Evolutionary conservation across 2,888 invertebrate species (phyloP), one percentile per base, ranked within the genome.

Genomic region (Tetropium fuscum): DNA sequence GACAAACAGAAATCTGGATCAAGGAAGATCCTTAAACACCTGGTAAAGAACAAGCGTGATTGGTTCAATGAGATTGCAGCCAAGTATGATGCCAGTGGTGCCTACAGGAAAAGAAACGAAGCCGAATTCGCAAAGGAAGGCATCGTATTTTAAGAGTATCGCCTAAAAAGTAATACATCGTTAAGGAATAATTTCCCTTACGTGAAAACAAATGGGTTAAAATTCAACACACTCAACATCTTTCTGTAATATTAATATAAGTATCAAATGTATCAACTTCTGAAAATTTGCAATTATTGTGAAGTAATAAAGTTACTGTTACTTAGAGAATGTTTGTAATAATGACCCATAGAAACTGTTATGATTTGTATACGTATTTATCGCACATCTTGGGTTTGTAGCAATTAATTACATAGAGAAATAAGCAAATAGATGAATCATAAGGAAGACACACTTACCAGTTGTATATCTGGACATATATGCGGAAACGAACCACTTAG

Each of bases 11-110:
- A 85, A 68, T 82, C 83, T 6, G 83, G 84, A 2, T 87, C 88
- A 0, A 87, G 87, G 18, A 87, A 84, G 70, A 83, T 90, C 7
- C 85, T 88, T 1, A 86, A 85, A 11, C 83, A 85, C 53, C 82
- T 91, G 81, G 86, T 90, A 78, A 81, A 85, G 13, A 83, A 88
- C 41, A 86, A 85, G 47, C 83, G 85, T 0, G 83, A 83, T 0
- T 87, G 88, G 1, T 91, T 89, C 88, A 85, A 85, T 68, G 78
- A 84, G 61, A 84, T 91, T 65, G 85, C 89, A 65, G 84, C 84
- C 62, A 89, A 88, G 82, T 90, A 88, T 80, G 87, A 86, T 66
- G 84, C 77, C 71, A 74, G 77, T 41, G 85, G 85, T 6, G 15
- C 18, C 8, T 74, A 73, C 53, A 69, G 60, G 15, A 51, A 53